Evolutionary conservation across 1,140 invertebrate species (phyloP), one percentile per base, ranked within the genome.

Genomic region (Diorhabda elongata): DNA sequence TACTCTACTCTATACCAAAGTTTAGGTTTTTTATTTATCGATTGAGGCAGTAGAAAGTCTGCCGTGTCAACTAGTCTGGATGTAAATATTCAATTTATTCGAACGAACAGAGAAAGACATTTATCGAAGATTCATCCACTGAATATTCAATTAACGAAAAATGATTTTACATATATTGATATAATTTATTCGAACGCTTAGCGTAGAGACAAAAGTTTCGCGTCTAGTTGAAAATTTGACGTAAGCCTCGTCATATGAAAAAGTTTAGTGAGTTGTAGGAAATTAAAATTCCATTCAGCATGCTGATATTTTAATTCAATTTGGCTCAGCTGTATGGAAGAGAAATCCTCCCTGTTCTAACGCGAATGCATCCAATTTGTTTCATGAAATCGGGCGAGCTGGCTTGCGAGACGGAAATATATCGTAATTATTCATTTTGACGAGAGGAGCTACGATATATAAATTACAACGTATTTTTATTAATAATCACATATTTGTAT

Each of bases 371-470:
- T 62, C 44, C 61, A 62, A 62, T 62, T 62, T 62, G 61, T 62
- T 62, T 44, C 26, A 62, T 62, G 7, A 62, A 62, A 62, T 11
- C 59, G 59, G 26, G 26, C 59, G 59, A 42, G 26, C 3, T 44
- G 44, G 4, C 61, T 62, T 44, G 6, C 11, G 61, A 11, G 61
- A 62, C 44, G 61, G 43, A 62, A 47, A 62, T 62, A 44, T 62
- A 62, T 62, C 61, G 61, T 62, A 62, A 62, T 62, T 62, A 62
- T 62, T 62, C 61, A 62, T 62, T 62, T 62, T 62, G 61, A 62
- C n/a, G 61, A 44, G 61, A 62, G 43, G 8, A 44, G 44, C 43
- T 62, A 60, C 26, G 42, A n/a, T 8, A 11, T 42, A 62, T 5
- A 62, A 44, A 62, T 62, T 62, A 9, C 43, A 8, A 42, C n/a